These are phyloP conservation scores for Microtus californicus DNA, from an alignment of 2,797 vertebrate species.

Conservation along the genomic window DNA sequence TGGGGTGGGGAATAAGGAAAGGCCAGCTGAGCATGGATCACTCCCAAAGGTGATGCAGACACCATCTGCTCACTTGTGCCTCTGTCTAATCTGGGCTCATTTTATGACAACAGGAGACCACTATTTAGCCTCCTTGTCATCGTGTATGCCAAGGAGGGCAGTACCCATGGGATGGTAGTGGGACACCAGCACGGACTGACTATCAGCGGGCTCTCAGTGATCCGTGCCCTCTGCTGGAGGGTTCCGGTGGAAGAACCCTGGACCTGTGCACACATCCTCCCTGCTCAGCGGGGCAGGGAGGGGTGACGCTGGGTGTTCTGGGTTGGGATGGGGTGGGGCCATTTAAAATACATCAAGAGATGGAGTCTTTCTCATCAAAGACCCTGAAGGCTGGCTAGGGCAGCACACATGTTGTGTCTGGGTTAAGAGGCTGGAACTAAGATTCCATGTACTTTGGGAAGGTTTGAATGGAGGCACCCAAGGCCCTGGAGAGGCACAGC, in stretches of 20 bases:
- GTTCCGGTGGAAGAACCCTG: neutral
- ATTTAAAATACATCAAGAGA: neutral
- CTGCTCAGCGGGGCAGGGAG: neutral
- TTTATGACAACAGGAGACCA: neutral
- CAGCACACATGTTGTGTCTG: accelerated
- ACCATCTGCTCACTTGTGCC: neutral
- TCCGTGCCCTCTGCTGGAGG: neutral
- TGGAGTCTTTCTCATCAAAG: neutral
- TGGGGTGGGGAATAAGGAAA: neutral
- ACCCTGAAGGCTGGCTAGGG: neutral
- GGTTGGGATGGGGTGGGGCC: neutral
- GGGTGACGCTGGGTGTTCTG: neutral
- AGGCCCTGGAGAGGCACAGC: neutral
- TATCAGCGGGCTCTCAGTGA: neutral
- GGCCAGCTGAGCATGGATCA: neutral
- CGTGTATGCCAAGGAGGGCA: neutral
- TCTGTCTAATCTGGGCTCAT: neutral
- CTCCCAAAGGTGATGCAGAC: neutral
- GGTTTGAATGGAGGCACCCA: neutral
- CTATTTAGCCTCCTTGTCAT: neutral
- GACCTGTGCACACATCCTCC: neutral
- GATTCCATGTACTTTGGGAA: neutral
- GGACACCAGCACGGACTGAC: neutral
- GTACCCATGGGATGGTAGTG: neutral
- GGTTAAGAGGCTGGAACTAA: neutral